Conservation (phyloP, 2,888 invertebrate species). For the Palloptera scutellata region DNA sequence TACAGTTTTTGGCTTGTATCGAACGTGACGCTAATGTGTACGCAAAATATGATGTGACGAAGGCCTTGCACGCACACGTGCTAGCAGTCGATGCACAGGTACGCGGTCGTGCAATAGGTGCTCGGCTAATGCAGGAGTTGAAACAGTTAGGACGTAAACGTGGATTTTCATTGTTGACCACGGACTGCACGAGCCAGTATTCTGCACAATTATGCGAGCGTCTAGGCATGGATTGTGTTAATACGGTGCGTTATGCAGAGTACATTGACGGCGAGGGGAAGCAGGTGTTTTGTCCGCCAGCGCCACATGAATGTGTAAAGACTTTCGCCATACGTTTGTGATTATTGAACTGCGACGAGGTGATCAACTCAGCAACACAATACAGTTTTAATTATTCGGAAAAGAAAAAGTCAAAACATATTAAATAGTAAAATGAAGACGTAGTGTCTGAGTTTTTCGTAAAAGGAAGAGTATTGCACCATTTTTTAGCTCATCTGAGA, state of each 20-base stretch:
- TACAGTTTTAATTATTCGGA: not conserved
- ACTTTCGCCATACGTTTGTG: constrained; percentile 49
- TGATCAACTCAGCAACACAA: not conserved
- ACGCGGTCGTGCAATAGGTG: constrained; percentile 54
- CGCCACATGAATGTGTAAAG: constrained; percentile 51
- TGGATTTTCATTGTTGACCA: constrained; percentile 49
- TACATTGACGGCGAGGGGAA: constrained; percentile 47
- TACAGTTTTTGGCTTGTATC: constrained; percentile 49
- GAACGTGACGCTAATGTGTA: constrained; percentile 54
- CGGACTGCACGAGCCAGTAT: constrained; percentile 58
- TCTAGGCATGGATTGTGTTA: constrained; percentile 50
- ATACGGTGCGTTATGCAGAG: constrained; percentile 47
- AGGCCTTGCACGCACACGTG: constrained; percentile 54
- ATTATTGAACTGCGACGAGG: not conserved
- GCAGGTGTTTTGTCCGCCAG: constrained; percentile 52
- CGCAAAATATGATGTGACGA: constrained; percentile 45
- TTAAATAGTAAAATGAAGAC: too few relatives aligned
- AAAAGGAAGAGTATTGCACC: too few relatives aligned
- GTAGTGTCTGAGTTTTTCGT: too few relatives aligned
- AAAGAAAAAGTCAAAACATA: too few relatives aligned
- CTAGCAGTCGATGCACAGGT: constrained; percentile 50
- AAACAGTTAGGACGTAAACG: constrained; percentile 42
- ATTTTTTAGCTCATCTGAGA: too few relatives aligned
- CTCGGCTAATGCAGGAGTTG: constrained; percentile 47
- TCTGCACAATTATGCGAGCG: constrained; percentile 52